Base-by-base conservation (phyloP, 53 echinoderm and acorn worm species). In the Holothuria scabra region DNA sequence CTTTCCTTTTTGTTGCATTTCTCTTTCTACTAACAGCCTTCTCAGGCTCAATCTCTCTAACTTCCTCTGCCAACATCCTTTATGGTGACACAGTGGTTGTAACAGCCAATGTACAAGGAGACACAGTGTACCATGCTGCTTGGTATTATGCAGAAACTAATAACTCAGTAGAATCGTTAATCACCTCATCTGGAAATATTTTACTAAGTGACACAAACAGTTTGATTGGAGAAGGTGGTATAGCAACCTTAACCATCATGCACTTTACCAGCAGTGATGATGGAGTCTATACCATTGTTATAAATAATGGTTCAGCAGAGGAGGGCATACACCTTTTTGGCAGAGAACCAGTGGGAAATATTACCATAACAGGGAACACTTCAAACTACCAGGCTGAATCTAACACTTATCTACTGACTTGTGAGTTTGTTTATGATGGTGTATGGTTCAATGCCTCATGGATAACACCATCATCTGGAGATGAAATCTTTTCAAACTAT, bases 241-340 rank as follows among this genome's bases (percentile, higher is more conserved):
- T 65, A 65, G 65, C 65, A 65, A 65, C 65, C 14, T 8, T 65
- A 65, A 65, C 65, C 65, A 65, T 65, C 28, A 65, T 31, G n/a
- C 16, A 65, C 65, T 65, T 65, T 24, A 31, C 28, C 25, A 14
- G 28, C 65, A 28, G 9, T 31, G 28, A 29, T 31, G 65, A 65
- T 18, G 65, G 65, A 4, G 11, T 65, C 31, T 65, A 65, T 8
- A 29, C 65, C 65, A 65, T 65, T 18, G 30, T 65, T 29, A 31
- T 65, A 14, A 65, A 16, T 14, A 28, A 29, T 16, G 65, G 28
- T 0, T 52, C 52, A 52, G 52, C 52, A 52, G 16, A 52, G 52
- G 18, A 16, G 3, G 18, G 52, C 1, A 18, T 16, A 52, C 18
- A 14, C 3, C 52, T 52, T 16, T 16, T 18, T 52, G 52, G 52